Conservation (phyloP, 2,888 invertebrate genomes). For the Cyaniris semiargus region DNA sequence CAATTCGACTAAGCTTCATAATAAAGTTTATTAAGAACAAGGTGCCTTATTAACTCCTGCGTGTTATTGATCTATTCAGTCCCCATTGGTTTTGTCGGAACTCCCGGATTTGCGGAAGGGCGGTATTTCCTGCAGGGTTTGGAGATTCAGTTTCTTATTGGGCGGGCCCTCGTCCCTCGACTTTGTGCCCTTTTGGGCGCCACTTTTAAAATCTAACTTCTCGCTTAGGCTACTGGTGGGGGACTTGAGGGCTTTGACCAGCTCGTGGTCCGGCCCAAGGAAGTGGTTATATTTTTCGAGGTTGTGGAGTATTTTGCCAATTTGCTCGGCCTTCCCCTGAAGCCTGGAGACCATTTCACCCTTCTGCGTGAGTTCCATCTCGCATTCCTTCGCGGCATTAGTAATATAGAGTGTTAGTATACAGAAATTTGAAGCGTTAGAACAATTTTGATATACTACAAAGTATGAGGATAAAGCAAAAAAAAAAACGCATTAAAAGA, state of each 20-base stretch:
- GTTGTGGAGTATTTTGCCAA: constrained; percentile 95
- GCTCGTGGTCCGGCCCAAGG: constrained; percentile 81
- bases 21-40: neutral
- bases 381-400: constrained; percentile 90
- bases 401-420: constrained; percentile 73
- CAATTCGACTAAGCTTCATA: too few species aligned
- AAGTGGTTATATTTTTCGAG: constrained; percentile 92
- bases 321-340: constrained; percentile 96
- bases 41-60: neutral
- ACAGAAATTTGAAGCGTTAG: constrained; percentile 6
- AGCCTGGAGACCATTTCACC: constrained; percentile 97
- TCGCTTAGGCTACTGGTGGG: constrained; percentile 69
- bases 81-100: constrained; percentile 55
- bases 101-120: constrained; percentile 66
- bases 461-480: neutral
- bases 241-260: constrained; percentile 74
- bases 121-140: constrained; percentile 71
- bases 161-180: constrained; percentile 79
- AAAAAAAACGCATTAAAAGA: neutral
- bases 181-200: constrained; percentile 69
- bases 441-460: neutral
- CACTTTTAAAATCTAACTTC: constrained; percentile 63
- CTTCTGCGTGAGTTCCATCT: constrained; percentile 96
- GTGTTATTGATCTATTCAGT: constrained; percentile 36
- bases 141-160: constrained; percentile 71